Evolutionary conservation across 2,888 invertebrate species (phyloP), one percentile per base, ranked within the genome.

Genomic region (Acanthoscelides obtectus): DNA sequence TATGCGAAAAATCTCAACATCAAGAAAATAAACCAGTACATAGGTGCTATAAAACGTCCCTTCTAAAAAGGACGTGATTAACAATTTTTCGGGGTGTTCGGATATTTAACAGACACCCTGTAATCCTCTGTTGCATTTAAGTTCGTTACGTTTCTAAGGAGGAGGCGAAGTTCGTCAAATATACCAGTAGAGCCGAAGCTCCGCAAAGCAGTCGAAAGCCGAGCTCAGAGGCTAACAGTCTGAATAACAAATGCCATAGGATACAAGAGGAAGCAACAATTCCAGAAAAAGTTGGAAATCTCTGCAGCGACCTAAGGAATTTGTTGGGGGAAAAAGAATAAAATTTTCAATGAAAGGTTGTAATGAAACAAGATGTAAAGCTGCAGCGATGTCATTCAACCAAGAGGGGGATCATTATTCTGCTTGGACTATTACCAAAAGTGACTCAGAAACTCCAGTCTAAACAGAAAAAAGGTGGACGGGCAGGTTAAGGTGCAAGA

Each of bases 381-480:
- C 79, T n/a, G 80, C 82, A 5, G 79, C 77, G 4, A 72, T 82
- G 17, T 80, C 80, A 8, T 81, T 77, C 72, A 82, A 82, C 64
- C 25, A 67, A n/a, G 21, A 22, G 22, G 25, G 64, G 25, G 22
- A 67, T 6, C n/a, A 67, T 22, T 22, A 67, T 67, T 19, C 12
- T 12, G n/a, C 17, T 22, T 45, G 12, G 1, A 1, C 45, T 17
- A 45, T 1, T 45, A 1, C 45, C 45, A 6, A 22, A 66, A 17
- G 3, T 17, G 21, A 8, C 20, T 5, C 2, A 4, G 12, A 20
- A 66, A 19, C 1, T 21, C 20, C 6, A 64, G n/a, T 64, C 20
- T 5, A 64, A 64, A 64, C n/a, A 64, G 20, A 64, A 20, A 20
- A 20, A 66, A 66, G 20, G 22, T 1, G 22, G 20, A 66, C 2